Evolutionary conservation across 2,113 vertebrate species (phyloP), one percentile per base, ranked within the genome.

Genomic region (Geothlypis trichas): DNA sequence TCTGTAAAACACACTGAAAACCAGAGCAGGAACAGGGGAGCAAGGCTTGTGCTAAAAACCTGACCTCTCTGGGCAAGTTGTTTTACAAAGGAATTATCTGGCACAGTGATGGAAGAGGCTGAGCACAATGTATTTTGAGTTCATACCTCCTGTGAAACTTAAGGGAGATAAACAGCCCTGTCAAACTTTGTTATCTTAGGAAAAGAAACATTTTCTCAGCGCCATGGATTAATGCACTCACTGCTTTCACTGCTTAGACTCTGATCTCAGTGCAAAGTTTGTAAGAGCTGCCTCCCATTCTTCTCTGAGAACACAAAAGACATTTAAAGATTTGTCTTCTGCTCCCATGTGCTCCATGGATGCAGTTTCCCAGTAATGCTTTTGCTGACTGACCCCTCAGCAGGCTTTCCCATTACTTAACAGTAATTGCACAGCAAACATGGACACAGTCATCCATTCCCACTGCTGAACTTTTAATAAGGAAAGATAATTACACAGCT

Each of bases 121-220:
- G 58, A 84, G 39, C 11, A 13, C 57, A 78, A 84, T 6, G 7
- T 27, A 55, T n/a, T 88, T 92, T 58, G 68, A 1, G 39, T 87
- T 95, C 57, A 37, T 46, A 84, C 74, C 73, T 88, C 79, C 76
- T 46, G 85, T 47, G 87, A 95, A 92, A 93, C 72, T 74, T 93
- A 90, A 85, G 41, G 55, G 72, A 86, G 93, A 92, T 77, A 92
- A 96, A 89, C 57, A 85, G 72, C 30, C 55, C 82, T 73, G 59
- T 90, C 79, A 74, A 39, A 90, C 37, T 79, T 75, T 30, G 37
- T 67, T 85, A 82, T 95, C 83, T 85, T 71, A 62, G 41, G 58
- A 74, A 82, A 84, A 62, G 18, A 76, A 73, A 73, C 49, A 47
- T 95, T 88, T 85, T 47, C 61, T 67, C 57, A 39, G 65, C 2